Percentiles rank a stretch among this genome's conserved stretches.
phyloP scores from a whole-genome alignment of 1,140 invertebrate species.

The Dreissena rostriformis region DNA sequence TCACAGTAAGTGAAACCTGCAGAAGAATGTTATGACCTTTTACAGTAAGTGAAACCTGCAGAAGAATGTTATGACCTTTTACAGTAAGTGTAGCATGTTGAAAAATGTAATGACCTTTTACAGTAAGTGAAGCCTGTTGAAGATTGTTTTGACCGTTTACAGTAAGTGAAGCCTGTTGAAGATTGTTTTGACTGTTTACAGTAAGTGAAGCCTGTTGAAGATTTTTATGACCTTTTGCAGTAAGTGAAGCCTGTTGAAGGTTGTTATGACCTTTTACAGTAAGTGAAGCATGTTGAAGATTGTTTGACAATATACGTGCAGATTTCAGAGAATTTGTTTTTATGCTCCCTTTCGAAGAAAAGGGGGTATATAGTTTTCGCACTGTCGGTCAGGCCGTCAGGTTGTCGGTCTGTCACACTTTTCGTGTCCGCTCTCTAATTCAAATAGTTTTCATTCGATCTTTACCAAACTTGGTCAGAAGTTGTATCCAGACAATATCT shows the following conservation, averaged over 20 bases:
- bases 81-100: conserved; percentile 63
- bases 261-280: conserved; percentile 70
- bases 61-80: conserved; percentile 66
- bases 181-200: conserved; percentile 64
- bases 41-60: conserved; percentile 66
- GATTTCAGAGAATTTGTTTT: no score
- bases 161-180: conserved; percentile 65
- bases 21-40: conserved; percentile 63
- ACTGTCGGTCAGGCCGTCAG: no score
- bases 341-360: no score
- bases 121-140: conserved; percentile 65
- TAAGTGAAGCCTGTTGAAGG: conserved; percentile 62
- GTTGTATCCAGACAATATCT: no score
- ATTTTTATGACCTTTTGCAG: conserved; percentile 67
- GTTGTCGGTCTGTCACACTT: no score
- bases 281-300: conserved; percentile 56
- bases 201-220: conserved; percentile 65
- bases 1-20: conserved; percentile 65
- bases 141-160: conserved; percentile 64
- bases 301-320: no score
- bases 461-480: no score
- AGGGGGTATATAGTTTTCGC: no score
- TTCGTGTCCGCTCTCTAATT: no score
- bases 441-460: no score
- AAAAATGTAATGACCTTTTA: conserved; percentile 65